Evolutionary conservation across 2,888 invertebrate genomes (phyloP), one percentile per base, ranked within the genome.

Genomic region (Himalopsyche tibetana): DNA sequence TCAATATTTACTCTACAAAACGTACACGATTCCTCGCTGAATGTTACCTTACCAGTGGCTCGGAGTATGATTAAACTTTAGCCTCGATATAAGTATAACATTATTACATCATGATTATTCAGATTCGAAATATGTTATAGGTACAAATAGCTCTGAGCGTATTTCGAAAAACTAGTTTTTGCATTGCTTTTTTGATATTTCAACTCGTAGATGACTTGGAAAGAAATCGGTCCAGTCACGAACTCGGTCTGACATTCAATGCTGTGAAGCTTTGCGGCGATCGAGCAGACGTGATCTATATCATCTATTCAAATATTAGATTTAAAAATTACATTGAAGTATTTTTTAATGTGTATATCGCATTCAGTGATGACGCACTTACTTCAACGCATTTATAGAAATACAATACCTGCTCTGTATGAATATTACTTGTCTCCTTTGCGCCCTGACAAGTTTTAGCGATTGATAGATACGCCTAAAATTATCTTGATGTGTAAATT

Each of bases 91-190:
- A 74, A 38, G 74, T 36, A 74, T 36, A 36, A 12, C 12, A 36
- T 36, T 74, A 74, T 74, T 74, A 36, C 74, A 74, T 74, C 74
- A 74, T 74, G 74, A 74, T 74, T 74, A 74, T 74, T 74, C 74
- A 74, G 74, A 36, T 36, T 74, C 5, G 36, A 38, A 74, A 36
- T 74, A 74, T 74, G 74, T 74, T 74, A 74, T 74, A 74, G 74
- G 36, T 74, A 74, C 38, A 36, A 74, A 74, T 74, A 15, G 74
- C 74, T 74, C 15, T 74, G 74, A 36, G 74, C 36, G 36, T 74
- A 63, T 63, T 63, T 38, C 15, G 3, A 74, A 36, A 74, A 74
- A 74, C 74, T 74, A 74, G 74, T 74, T 74, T 74, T 74, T 38
- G 74, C 74, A 74, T 36, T 74, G 38, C 74, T 74, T 74, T 15